Base-by-base conservation (phyloP, 2,888 invertebrate genomes). In the Mythimna lalbum region DNA sequence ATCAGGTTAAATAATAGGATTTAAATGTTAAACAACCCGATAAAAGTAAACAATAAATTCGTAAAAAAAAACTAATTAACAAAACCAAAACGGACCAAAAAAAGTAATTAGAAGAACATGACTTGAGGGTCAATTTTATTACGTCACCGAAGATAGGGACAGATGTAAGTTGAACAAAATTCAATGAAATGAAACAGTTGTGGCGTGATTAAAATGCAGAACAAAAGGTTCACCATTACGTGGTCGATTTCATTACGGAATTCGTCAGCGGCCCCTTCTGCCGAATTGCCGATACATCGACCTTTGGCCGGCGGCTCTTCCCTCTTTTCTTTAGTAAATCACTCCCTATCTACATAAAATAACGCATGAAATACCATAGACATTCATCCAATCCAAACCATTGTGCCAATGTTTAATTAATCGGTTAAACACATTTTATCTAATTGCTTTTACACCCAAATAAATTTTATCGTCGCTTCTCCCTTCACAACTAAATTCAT, bases 191-290 rank as follows among this genome's bases (percentile, higher is more conserved):
- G 73, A 72, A 78, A 81, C 75, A 80, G 76, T 70, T 76, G 78
- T 73, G 72, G 63, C 73, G 68, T 79, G 81, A 85, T 85, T 85
- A 82, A 85, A 86, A 81, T 83, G 81, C 82, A 86, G 82, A 87
- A 86, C 82, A 85, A 82, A 77, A 82, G 82, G 81, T 76, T 84
- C 73, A 71, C 79, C 77, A 81, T 84, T 82, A 81, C 78, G 80
- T 81, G 83, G 85, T 82, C 80, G 83, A 86, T 85, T 85, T 84
- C 74, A 83, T 83, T 78, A 74, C 59, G 71, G 69, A 75, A 76
- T 83, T 82, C 74, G 65, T 67, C 60, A 78, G 64, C 56, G 68
- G 63, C 67, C 72, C 67, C 69, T 84, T 82, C 52, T 72, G 61
- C 69, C 69, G 65, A 76, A 78, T 67, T 52, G 57, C 73, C 76